Percentiles rank a stretch among this genome's conserved stretches.
These are phyloP conservation scores for Thecophora atra DNA, from an alignment of 2,888 invertebrate species.

Conservation along the genomic window DNA sequence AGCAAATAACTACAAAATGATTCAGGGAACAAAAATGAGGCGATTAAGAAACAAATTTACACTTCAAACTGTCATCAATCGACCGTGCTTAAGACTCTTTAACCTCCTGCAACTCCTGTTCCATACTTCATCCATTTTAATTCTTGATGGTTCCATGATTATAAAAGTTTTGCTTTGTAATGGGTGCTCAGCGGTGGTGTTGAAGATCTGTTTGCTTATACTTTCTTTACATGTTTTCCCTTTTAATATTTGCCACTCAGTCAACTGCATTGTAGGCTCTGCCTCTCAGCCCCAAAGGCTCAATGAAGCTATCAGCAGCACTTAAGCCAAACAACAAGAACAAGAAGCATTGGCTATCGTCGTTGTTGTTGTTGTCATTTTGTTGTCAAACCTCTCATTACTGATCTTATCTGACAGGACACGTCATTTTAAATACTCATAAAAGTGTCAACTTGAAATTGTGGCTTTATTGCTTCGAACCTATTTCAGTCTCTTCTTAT, in stretches of 20 bases:
- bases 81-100: not conserved
- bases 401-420: constrained; percentile 23
- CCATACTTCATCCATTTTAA: not conserved
- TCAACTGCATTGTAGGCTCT: not conserved
- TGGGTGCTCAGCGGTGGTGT: not conserved
- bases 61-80: not conserved
- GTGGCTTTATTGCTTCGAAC: not conserved
- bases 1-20: not conserved
- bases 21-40: not conserved
- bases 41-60: not conserved
- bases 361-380: constrained; percentile 12
- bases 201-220: not conserved
- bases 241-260: not conserved
- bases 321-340: constrained; percentile 9
- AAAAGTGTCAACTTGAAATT: constrained; percentile 32
- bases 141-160: not conserved
- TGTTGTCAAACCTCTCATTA: not conserved
- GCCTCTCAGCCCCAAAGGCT: not conserved
- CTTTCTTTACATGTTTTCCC: not conserved
- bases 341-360: not conserved
- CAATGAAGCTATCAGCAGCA: constrained; percentile 18
- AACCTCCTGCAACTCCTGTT: not conserved
- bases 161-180: constrained; percentile 1
- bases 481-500: not conserved
- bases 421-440: constrained; percentile 28